phyloP scores from a whole-genome alignment of 2,797 vertebrate genomes.

The Carduelis carduelis region DNA sequence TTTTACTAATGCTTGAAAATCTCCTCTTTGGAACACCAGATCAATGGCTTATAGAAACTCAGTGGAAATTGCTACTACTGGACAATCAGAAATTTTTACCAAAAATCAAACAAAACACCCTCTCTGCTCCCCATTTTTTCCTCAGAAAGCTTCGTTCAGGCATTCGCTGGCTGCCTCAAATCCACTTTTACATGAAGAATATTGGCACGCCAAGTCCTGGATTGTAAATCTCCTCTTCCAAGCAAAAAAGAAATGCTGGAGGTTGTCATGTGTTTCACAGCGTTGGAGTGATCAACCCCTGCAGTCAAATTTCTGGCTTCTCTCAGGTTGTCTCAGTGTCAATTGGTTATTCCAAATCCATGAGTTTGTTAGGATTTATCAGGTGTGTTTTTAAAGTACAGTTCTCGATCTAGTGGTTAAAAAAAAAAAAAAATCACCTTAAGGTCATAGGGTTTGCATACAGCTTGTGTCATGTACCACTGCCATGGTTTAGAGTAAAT shows the following conservation, averaged over 20 bases:
- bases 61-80: neutral
- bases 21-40: neutral
- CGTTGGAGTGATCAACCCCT: neutral
- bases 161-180: neutral
- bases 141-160: neutral
- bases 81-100: neutral
- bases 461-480: constrained; percentile 54
- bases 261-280: neutral
- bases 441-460: constrained; percentile 44
- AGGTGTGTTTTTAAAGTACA: neutral
- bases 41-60: neutral
- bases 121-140: neutral
- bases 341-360: neutral
- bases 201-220: neutral
- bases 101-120: neutral
- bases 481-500: constrained; percentile 36
- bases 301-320: constrained; percentile 8
- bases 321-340: neutral
- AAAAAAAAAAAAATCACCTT: constrained; percentile 32
- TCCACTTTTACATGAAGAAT: neutral
- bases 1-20: neutral
- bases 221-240: neutral
- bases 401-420: constrained; percentile 74
- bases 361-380: neutral
- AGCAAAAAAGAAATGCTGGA: neutral